A percentile compares a stretch with the other conserved stretches of the same genome.
phyloP scores from a whole-genome alignment of 2,888 invertebrate genomes.

The Amaurobius ferox region DNA sequence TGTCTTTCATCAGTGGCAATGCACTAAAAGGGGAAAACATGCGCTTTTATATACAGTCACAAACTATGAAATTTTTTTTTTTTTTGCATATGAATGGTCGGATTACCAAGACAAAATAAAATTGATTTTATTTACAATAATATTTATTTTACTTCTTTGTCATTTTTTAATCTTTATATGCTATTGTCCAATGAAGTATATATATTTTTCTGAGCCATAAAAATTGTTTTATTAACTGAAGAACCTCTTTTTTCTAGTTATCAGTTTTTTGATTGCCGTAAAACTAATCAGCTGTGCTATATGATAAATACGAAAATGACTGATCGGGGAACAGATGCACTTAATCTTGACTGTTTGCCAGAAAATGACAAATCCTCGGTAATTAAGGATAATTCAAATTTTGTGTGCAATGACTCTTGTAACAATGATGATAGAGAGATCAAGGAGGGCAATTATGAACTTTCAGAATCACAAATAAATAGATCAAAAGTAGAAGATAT shows the following conservation, averaged over 20 bases:
- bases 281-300: conserved; percentile 23
- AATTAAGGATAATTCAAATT: background rate
- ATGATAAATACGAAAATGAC: conserved; percentile 28
- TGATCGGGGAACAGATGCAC: conserved; percentile 40
- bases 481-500: background rate
- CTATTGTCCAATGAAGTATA: no score
- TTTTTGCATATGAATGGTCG: no score
- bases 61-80: no score
- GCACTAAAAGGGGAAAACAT: no score
- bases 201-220: no score
- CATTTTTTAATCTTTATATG: no score
- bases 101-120: no score
- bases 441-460: background rate
- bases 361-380: background rate
- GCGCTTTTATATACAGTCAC: no score
- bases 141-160: no score
- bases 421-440: background rate
- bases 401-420: background rate
- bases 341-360: background rate
- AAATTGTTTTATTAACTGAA: no score
- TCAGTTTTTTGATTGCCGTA: conserved; percentile 43
- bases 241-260: conserved; percentile 34
- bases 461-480: background rate
- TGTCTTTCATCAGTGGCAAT: no score
- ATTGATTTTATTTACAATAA: no score